A percentile compares a stretch with the other conserved stretches of the same genome.
phyloP scores from a whole-genome alignment of 2,797 vertebrate species.

The Lerista edwardsae region DNA sequence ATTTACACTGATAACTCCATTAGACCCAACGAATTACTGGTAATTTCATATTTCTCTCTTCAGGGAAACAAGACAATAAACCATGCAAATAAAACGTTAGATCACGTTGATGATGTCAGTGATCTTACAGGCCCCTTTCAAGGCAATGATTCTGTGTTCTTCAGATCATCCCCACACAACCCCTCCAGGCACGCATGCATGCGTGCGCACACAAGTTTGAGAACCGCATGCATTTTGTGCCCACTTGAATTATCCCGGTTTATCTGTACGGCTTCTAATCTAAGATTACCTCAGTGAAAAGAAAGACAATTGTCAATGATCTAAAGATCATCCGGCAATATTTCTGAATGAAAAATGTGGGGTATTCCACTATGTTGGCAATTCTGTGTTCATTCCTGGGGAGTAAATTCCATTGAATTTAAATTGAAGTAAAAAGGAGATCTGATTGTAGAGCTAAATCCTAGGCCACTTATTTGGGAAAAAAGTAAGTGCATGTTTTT shows the following conservation, averaged over 20 bases:
- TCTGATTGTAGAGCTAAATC: neutral
- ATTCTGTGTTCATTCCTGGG: neutral
- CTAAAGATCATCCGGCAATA: neutral
- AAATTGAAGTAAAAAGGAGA: neutral
- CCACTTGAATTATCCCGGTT: neutral
- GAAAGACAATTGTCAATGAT: neutral
- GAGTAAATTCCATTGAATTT: neutral
- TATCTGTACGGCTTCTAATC: neutral
- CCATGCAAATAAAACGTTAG: neutral
- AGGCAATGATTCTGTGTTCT: neutral
- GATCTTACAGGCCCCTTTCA: no score
- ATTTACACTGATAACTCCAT: slow-evolving; percentile 99
- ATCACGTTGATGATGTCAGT: neutral
- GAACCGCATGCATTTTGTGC: neutral
- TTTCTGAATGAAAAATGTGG: neutral
- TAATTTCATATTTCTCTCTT: slow-evolving; percentile 77
- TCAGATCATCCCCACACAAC: neutral
- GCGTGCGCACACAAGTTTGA: neutral
- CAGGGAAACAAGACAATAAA: neutral
- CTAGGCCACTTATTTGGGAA: neutral
- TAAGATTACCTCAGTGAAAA: neutral
- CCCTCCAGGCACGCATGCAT: neutral
- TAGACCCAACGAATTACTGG: slow-evolving; percentile 92
- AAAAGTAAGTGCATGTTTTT: neutral
- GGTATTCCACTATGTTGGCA: neutral